These are phyloP conservation scores for Calephelis perditalis DNA, from an alignment of 2,888 invertebrate genomes.

Conservation along the genomic window DNA sequence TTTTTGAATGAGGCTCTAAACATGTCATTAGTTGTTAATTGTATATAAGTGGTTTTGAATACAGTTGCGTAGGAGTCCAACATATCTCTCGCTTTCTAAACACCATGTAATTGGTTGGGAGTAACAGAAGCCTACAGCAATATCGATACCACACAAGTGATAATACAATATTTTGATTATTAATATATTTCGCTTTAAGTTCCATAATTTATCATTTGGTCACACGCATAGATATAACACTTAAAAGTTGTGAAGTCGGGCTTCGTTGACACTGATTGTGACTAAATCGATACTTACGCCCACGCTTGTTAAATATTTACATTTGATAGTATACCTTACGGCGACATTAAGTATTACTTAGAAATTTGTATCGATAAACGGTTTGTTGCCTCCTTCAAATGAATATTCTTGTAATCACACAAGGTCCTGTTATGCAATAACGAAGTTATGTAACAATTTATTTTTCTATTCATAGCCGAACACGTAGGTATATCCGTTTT, in stretches of 20 bases:
- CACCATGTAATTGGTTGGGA: not conserved
- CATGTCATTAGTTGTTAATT: no score
- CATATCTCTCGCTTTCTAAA: not conserved
- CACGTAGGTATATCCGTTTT: constrained; percentile 36
- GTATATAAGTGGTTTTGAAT: no score
- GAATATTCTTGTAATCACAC: not conserved
- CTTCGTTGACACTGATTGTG: constrained; percentile 57
- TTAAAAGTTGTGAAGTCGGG: constrained; percentile 41
- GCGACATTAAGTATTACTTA: constrained; percentile 39
- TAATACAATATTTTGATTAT: constrained; percentile 27
- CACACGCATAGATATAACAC: constrained; percentile 42
- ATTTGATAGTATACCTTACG: constrained; percentile 45
- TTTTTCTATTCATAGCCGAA: not conserved
- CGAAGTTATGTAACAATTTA: not conserved
- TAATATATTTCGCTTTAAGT: constrained; percentile 32
- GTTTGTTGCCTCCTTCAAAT: not conserved
- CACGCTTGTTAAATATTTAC: constrained; percentile 70
- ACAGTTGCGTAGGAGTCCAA: not conserved
- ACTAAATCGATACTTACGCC: constrained; percentile 49
- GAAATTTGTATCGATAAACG: constrained; percentile 31
- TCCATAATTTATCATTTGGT: constrained; percentile 34
- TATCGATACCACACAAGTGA: constrained; percentile 24
- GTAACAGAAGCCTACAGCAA: constrained; percentile 16
- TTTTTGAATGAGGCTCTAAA: no score
- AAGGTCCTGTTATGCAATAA: not conserved